These are phyloP conservation scores for Epinephelus fuscoguttatus DNA, from an alignment of 2,113 vertebrate genomes.

Conservation along the genomic window DNA sequence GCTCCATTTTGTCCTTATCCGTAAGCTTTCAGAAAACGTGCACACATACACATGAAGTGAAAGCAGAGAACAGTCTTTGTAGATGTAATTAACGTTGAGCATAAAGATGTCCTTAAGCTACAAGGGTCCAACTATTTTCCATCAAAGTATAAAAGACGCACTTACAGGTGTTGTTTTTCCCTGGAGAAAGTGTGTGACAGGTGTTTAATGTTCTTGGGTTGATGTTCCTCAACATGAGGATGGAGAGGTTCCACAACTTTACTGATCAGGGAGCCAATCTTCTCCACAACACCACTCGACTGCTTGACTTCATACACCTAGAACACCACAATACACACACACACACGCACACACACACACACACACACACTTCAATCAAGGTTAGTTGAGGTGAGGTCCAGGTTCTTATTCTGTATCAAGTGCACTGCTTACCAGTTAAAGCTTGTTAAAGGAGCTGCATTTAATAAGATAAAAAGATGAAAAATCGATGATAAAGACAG, in stretches of 20 bases:
- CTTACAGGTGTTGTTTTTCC: conserved; percentile 97
- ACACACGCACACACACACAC: neutral
- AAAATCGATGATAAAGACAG: no score
- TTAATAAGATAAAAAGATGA: no score
- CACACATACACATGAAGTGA: no score
- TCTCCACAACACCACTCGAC: conserved; percentile 88
- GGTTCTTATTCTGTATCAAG: no score
- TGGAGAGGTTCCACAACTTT: conserved; percentile 94
- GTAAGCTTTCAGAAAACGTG: no score
- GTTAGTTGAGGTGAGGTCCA: no score
- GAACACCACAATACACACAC: conserved; percentile 1
- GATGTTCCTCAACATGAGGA: conserved; percentile 91
- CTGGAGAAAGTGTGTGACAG: conserved; percentile 96
- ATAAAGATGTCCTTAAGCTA: neutral
- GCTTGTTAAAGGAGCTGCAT: no score
- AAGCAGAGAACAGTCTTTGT: no score
- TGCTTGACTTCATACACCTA: conserved; percentile 95
- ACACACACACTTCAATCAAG: neutral
- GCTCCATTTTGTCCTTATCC: no score
- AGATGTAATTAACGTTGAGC: no score
- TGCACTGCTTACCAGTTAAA: no score
- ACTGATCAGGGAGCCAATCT: conserved; percentile 90
- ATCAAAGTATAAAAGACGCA: conserved; percentile 32
- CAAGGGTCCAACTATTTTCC: neutral
- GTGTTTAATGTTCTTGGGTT: conserved; percentile 88